phyloP scores from a whole-genome alignment of 1,140 invertebrate species.

The Bilobella aurantiaca region DNA sequence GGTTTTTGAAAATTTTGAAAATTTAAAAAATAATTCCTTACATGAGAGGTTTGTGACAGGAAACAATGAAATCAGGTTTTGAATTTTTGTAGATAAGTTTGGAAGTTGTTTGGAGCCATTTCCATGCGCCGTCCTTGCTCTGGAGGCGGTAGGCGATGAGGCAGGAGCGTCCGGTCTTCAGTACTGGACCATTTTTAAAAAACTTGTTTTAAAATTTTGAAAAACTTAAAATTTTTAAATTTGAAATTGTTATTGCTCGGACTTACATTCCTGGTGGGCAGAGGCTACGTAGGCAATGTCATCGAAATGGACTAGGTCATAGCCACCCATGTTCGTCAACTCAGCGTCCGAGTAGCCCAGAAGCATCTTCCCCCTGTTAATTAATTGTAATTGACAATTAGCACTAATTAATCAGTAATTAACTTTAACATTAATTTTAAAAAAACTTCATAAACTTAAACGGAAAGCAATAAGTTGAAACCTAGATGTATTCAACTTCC shows the following conservation, averaged over 20 bases:
- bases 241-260: neutral
- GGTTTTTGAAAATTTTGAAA: too few relatives aligned
- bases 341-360: conserved; percentile 88
- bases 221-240: conserved; percentile 3
- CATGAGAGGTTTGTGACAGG: conserved; percentile 94
- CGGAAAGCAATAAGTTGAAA: too few relatives aligned
- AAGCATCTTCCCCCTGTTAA: conserved; percentile 87
- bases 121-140: conserved; percentile 87
- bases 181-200: conserved; percentile 51
- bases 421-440: too few relatives aligned
- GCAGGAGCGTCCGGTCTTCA: conserved; percentile 95
- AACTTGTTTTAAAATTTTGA: neutral
- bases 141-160: conserved; percentile 95
- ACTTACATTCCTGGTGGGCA: conserved; percentile 93
- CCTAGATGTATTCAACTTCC: too few relatives aligned
- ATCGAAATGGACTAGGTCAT: conserved; percentile 65
- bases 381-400: too few relatives aligned
- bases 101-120: conserved; percentile 96
- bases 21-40: conserved; percentile 54
- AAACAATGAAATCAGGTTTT: conserved; percentile 97
- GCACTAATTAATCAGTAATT: too few relatives aligned
- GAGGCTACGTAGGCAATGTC: conserved; percentile 95
- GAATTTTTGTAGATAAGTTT: conserved; percentile 97
- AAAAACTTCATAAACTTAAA: too few relatives aligned
- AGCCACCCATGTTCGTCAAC: conserved; percentile 81